These are phyloP conservation scores for Anarsia innoxiella DNA, from an alignment of 2,888 invertebrate genomes.

Conservation along the genomic window DNA sequence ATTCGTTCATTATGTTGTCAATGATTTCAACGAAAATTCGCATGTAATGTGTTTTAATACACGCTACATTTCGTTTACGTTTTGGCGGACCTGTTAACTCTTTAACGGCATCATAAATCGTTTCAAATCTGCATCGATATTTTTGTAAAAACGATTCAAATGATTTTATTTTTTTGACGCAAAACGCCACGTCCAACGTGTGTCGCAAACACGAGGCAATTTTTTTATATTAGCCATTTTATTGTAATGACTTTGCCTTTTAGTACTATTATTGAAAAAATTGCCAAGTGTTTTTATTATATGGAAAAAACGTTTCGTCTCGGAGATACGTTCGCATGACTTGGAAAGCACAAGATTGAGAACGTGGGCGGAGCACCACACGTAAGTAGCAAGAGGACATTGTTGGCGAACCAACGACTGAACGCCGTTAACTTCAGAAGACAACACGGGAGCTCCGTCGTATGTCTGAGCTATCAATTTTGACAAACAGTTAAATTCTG, in stretches of 20 bases:
- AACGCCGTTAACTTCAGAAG: constrained; percentile 24
- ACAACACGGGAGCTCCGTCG: constrained; percentile 29
- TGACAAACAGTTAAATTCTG: constrained; percentile 20
- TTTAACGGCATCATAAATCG: background rate
- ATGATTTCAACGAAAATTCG: constrained; percentile 1
- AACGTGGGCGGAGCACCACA: constrained; percentile 24
- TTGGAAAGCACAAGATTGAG: constrained; percentile 22
- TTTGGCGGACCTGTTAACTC: background rate
- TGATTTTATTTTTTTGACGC: background rate
- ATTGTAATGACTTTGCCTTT: constrained; percentile 6
- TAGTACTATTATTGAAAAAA: background rate
- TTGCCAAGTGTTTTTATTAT: background rate
- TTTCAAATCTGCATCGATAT: background rate
- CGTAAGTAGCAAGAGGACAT: constrained; percentile 19
- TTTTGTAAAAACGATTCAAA: background rate
- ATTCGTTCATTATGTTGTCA: background rate
- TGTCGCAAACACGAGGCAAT: constrained; percentile 6
- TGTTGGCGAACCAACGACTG: constrained; percentile 27
- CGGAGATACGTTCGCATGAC: constrained; percentile 20
- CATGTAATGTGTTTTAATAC: constrained; percentile 1
- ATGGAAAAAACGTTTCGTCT: constrained; percentile 24
- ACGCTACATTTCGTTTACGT: background rate
- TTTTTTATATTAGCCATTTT: constrained; percentile 9
- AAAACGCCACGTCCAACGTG: constrained; percentile 6
- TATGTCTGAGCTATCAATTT: constrained; percentile 34